phyloP scores from a whole-genome alignment of 2,888 invertebrate genomes.

The Athripsodes cinereus region DNA sequence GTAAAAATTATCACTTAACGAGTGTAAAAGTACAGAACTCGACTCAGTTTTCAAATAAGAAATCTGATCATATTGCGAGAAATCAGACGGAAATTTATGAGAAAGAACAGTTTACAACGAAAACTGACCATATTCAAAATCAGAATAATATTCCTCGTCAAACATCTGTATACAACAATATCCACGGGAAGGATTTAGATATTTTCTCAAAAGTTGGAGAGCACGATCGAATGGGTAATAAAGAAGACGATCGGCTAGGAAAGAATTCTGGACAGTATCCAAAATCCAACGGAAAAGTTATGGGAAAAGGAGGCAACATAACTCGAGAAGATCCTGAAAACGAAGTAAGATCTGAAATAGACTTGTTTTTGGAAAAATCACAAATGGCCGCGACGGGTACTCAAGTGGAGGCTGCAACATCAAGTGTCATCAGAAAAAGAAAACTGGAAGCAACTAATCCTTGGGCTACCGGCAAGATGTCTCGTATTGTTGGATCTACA shows the following conservation, averaged over 20 bases:
- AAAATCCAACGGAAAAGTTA: background rate
- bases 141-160: background rate
- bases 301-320: conserved; percentile 6
- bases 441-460: conserved; percentile 14
- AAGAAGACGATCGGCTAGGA: conserved; percentile 11
- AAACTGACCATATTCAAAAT: background rate
- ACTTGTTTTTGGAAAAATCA: conserved; percentile 23
- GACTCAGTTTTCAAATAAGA: background rate
- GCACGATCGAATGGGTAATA: conserved; percentile 7
- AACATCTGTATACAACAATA: background rate
- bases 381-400: conserved; percentile 12
- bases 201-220: conserved; percentile 4
- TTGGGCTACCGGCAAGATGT: conserved; percentile 20
- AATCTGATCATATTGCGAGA: background rate
- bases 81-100: background rate
- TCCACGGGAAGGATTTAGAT: background rate
- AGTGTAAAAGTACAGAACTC: background rate
- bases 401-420: conserved; percentile 7
- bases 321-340: conserved; percentile 7
- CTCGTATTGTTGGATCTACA: conserved; percentile 1
- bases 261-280: conserved; percentile 9
- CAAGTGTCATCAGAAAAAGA: conserved; percentile 15
- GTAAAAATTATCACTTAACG: no score
- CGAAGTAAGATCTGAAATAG: conserved; percentile 15
- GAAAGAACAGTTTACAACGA: background rate